Base-by-base conservation (phyloP, 2,113 vertebrate species). In the Hippocampus comes region DNA sequence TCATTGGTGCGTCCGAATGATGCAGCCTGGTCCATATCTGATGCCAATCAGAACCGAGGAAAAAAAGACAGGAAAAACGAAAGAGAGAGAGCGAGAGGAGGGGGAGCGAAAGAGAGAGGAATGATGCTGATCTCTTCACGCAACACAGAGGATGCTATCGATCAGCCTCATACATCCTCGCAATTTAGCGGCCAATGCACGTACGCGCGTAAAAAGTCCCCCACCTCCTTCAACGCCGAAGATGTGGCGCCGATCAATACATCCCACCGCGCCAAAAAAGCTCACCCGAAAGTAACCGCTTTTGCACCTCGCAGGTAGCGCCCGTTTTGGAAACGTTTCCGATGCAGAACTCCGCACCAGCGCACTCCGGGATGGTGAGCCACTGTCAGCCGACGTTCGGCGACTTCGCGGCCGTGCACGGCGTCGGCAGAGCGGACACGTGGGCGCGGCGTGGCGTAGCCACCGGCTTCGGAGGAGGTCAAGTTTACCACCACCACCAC, bases 311-410 rank as follows among this genome's bases (percentile, higher is more conserved):
- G 18, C 59, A 61, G 59, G 59, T 61, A 59, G 25, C 11, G 20
- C 56, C 12, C 3, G 34, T 1, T 27, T 59, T 25, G 27, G 59
- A 34, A 30, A 34, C 30, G 27, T 61, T 77, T 73, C 87, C 90
- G 42, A 93, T 90, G 86, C 84, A 87, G 81, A 89, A 87, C 80
- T 87, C 87, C 74, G 80, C 91, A 5, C 81, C 91, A 8, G 80
- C 91, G 69, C 83, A 91, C 81, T 78, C 91, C 86, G 93, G 91
- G 86, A 93, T 87, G 92, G 86, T 92, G 73, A 92, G 91, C 77
- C 91, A 89, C 88, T 92, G 91, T 84, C 93, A 89, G 82, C 89
- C 87, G 9, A 51, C 87, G 21, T 88, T 80, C 79, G 79, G 89
- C 53, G 93, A 94, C 68, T 89, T 90, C 77, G 55, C 88, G 68